Evolutionary conservation across 2,888 invertebrate genomes (phyloP), one percentile per base, ranked within the genome.

Genomic region (Odontocolon sp.): DNA sequence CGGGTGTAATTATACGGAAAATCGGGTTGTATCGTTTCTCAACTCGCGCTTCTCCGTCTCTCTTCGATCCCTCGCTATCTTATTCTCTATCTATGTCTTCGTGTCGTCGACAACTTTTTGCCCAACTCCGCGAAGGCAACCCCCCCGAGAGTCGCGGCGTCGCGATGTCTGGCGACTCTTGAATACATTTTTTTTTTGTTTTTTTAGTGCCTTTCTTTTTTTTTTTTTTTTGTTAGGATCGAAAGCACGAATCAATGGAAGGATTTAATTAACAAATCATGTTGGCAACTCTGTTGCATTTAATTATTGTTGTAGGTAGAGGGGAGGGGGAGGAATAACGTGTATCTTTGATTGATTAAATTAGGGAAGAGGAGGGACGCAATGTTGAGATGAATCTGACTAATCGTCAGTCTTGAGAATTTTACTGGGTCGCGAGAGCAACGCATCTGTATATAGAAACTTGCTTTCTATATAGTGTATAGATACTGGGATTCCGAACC

Each of bases 331-430:
- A 33, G 3, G 31, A 33, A 3, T 18, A 16, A n/a, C n/a, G 33
- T 26, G 47, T 33, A 5, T 16, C 9, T 18, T 54, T 54, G 33
- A 54, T 54, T 54, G 54, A 33, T 33, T 18, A 28, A 54, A 54
- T 54, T 54, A 54, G 54, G 33, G 23, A n/a, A 28, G 33, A 54
- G 33, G 14, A 16, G 23, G 21, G 28, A 5, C 16, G 28, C 59
- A 69, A 11, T 14, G 26, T 59, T n/a, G 11, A 31, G 52, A 61
- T 52, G 40, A 40, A 38, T 52, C 68, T 9, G 9, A 28, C 52
- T 70, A 70, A 70, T 70, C 69, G 61, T 52, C 69, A 23, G 61
- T 28, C 40, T 70, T 52, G 28, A 70, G 52, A 70, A 70, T 70
- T 61, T 31, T 31, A 61, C 69, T 52, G 61, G 52, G 59, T 52